Percentiles rank a stretch among this genome's conserved stretches.
phyloP scores from a whole-genome alignment of 2,888 invertebrate species.

The Eustalomyia histrio region DNA sequence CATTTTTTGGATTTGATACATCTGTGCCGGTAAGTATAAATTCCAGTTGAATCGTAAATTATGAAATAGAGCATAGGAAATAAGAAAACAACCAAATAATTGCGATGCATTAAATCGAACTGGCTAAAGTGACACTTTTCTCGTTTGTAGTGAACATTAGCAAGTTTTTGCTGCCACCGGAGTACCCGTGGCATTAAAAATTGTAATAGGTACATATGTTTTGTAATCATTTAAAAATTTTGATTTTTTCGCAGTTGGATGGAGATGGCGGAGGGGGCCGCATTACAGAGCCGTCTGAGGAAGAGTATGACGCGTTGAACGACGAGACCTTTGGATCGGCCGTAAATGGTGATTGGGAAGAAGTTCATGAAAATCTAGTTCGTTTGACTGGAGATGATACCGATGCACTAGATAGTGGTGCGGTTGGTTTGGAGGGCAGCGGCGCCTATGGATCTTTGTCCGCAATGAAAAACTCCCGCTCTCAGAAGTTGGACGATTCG shows the following conservation, averaged over 20 bases:
- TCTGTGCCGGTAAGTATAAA: slow-evolving; percentile 86
- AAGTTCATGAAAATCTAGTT: slow-evolving; percentile 85
- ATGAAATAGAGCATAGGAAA: neutral
- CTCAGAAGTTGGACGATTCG: slow-evolving; percentile 72
- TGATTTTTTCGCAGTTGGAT: slow-evolving; percentile 70
- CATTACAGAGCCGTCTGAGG: slow-evolving; percentile 85
- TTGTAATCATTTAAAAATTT: slow-evolving; percentile 31
- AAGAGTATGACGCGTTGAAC: slow-evolving; percentile 94
- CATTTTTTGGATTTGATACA: slow-evolving; percentile 92
- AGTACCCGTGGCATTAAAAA: slow-evolving; percentile 43
- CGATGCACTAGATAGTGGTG: slow-evolving; percentile 50
- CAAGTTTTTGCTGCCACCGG: slow-evolving; percentile 3
- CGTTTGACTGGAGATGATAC: slow-evolving; percentile 72
- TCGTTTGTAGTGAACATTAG: slow-evolving; percentile 7
- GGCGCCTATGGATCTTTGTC: slow-evolving; percentile 48
- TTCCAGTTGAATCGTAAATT: neutral
- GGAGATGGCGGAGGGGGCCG: slow-evolving; percentile 79
- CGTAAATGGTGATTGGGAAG: slow-evolving; percentile 87
- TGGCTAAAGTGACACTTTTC: slow-evolving; percentile 11
- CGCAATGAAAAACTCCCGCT: slow-evolving; percentile 42
- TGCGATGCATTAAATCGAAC: neutral
- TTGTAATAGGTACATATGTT: slow-evolving; percentile 15
- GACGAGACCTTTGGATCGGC: slow-evolving; percentile 94
- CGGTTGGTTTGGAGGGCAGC: slow-evolving; percentile 20
- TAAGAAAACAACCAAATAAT: neutral